Conservation (phyloP, 2,113 vertebrate genomes). For the Odontesthes bonariensis region DNA sequence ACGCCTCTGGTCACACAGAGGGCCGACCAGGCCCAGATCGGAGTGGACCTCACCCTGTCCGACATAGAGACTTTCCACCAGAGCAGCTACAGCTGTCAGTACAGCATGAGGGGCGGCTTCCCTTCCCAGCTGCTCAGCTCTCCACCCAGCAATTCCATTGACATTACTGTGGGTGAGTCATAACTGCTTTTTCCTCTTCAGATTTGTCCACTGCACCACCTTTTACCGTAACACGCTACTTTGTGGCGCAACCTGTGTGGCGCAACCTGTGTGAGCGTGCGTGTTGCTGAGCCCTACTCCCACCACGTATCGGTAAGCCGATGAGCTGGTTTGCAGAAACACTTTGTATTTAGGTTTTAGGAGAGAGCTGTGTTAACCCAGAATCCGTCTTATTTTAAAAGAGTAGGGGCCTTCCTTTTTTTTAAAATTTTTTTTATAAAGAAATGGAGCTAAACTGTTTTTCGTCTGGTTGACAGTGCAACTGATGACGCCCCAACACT, state of each 20-base stretch:
- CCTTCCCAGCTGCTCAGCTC: conserved; percentile 71
- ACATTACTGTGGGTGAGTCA: conserved; percentile 82
- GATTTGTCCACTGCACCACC: neutral
- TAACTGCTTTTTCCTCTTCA: neutral
- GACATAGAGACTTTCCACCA: conserved; percentile 79
- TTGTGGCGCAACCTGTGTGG: neutral
- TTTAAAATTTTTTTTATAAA: no score
- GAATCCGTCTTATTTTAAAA: neutral
- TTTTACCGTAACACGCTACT: neutral
- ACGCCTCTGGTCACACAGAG: conserved; percentile 79
- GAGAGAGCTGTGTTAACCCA: no score
- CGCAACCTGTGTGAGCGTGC: neutral
- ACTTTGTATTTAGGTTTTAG: neutral
- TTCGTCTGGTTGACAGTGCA: conserved; percentile 69
- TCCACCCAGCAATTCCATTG: conserved; percentile 78
- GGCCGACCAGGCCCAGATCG: conserved; percentile 71
- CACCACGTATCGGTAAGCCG: neutral
- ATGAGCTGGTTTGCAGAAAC: neutral
- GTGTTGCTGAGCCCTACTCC: neutral
- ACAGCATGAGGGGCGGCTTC: conserved; percentile 70
- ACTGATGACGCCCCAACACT: conserved; percentile 82
- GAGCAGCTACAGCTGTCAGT: conserved; percentile 82
- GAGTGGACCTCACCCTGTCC: conserved; percentile 75
- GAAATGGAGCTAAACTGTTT: no score
- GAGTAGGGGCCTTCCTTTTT: neutral